Evolutionary conservation across 2,797 vertebrate genomes (phyloP), one percentile per base, ranked within the genome.

Genomic region (Epinephelus coioides): DNA sequence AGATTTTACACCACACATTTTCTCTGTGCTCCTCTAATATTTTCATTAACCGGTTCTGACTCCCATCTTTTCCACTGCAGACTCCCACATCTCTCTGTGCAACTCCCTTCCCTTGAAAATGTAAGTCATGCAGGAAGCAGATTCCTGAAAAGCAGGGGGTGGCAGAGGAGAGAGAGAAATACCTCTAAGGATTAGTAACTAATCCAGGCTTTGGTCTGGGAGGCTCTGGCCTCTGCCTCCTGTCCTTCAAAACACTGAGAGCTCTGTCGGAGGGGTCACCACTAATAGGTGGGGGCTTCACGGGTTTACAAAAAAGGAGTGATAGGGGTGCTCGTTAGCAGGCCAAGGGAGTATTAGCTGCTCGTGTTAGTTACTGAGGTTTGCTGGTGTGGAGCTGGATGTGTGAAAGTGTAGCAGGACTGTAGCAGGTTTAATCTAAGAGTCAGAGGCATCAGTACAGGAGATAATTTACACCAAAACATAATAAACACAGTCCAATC

Each of bases 171-270:
- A 78, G 74, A 87, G 74, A 87, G 82, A 91, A 93, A 92, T 92
- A 90, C 91, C 89, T 91, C 79, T n/a, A 69, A 89, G 92, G 90
- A 93, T 93, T 92, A 93, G 89, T 86, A 84, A 92, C 81, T 93
- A 93, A 94, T 93, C 92, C 92, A 82, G 81, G 87, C 87, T 90
- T 89, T 90, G 90, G 89, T 87, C 81, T 75, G 74, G 79, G 68
- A 89, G 82, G 63, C 75, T 87, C 69, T 83, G 90, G 82, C 84
- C 87, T 91, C 79, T 82, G 86, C 82, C 89, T 92, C 78, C 83
- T 78, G 88, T 90, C 90, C 89, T 89, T 92, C 84, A 90, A 85
- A 93, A 86, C 85, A 89, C 82, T 71, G 79, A 59, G 56, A 81
- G 81, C 82, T 87, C 77, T 90, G 85, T 88, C 15, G 44, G 73